Percentiles rank a stretch among this genome's conserved stretches.
Evolutionary conservation across 2,888 invertebrate species (phyloP).

Genomic region (Drosophila limbata): DNA sequence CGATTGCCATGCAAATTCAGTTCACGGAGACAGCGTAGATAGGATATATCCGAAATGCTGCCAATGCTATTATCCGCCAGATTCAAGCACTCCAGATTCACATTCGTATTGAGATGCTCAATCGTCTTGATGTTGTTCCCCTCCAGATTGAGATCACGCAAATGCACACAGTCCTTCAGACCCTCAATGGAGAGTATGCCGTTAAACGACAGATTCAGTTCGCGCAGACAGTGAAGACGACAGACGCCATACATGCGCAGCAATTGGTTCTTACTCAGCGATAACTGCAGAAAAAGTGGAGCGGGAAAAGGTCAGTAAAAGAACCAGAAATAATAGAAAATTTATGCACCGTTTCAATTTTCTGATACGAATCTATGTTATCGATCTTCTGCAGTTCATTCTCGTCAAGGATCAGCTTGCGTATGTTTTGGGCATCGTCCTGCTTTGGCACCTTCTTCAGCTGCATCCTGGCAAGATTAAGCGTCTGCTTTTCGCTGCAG

Average conservation of each 20-base stretch:
- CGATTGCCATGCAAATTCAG: slow-evolving; percentile 94
- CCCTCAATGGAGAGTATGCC: slow-evolving; percentile 96
- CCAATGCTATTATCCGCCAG: slow-evolving; percentile 95
- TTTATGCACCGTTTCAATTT: slow-evolving; percentile 90
- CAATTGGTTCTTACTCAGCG: slow-evolving; percentile 93
- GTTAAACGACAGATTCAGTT: slow-evolving; percentile 94
- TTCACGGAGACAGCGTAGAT: slow-evolving; percentile 92
- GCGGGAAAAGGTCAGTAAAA: background rate
- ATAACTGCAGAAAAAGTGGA: slow-evolving; percentile 88
- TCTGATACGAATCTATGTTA: slow-evolving; percentile 92
- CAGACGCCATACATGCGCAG: slow-evolving; percentile 95
- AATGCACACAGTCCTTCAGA: slow-evolving; percentile 92
- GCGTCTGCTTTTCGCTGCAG: slow-evolving; percentile 84
- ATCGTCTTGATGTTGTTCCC: slow-evolving; percentile 97
- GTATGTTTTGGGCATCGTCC: slow-evolving; percentile 89
- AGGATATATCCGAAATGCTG: slow-evolving; percentile 93
- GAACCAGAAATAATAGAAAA: background rate
- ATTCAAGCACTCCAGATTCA: slow-evolving; percentile 93
- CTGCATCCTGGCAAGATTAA: slow-evolving; percentile 92
- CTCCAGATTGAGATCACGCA: slow-evolving; percentile 93
- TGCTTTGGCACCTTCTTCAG: slow-evolving; percentile 92
- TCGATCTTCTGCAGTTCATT: slow-evolving; percentile 95
- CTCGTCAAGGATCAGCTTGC: slow-evolving; percentile 92
- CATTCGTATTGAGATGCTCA: slow-evolving; percentile 93
- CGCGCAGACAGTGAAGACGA: slow-evolving; percentile 91